Percentiles rank a stretch among this genome's conserved stretches.
phyloP scores from a whole-genome alignment of 1,140 invertebrate species.

The Drosophila mayri region DNA sequence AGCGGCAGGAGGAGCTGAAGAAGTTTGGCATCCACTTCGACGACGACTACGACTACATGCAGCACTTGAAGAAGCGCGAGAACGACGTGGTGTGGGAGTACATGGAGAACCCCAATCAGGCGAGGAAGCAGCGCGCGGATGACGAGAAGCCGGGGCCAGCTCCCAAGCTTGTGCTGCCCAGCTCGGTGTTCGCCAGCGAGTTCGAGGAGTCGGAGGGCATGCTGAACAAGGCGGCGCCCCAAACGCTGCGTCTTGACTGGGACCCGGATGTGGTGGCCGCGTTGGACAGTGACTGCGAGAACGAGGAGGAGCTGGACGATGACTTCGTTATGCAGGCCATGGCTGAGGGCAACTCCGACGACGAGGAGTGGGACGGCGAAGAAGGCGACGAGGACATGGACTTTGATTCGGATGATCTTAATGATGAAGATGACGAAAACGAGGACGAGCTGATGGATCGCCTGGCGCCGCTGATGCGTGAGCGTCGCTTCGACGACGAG shows the following conservation, averaged over 20 bases:
- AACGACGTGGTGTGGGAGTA: constrained; percentile 83
- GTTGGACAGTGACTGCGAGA: constrained; percentile 96
- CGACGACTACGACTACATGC: constrained; percentile 98
- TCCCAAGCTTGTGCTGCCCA: constrained; percentile 87
- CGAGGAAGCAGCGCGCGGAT: constrained; percentile 53
- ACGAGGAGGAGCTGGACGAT: constrained; percentile 95
- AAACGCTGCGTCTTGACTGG: constrained; percentile 90
- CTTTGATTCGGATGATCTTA: constrained; percentile 83
- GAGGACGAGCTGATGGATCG: constrained; percentile 86
- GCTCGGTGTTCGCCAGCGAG: constrained; percentile 95
- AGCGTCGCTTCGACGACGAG: constrained; percentile 88
- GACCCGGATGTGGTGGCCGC: constrained; percentile 97
- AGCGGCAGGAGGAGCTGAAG: constrained; percentile 90
- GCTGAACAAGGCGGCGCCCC: constrained; percentile 94
- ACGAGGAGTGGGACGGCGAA: constrained; percentile 85
- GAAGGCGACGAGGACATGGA: constrained; percentile 84
- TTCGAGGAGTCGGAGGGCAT: constrained; percentile 95
- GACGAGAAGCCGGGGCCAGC: constrained; percentile 44
- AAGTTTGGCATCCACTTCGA: constrained; percentile 98
- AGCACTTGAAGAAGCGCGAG: constrained; percentile 92
- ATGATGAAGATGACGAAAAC: constrained; percentile 85
- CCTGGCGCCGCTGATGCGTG: constrained; percentile 86
- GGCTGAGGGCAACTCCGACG: constrained; percentile 86
- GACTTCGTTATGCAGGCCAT: constrained; percentile 94
- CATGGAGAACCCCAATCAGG: constrained; percentile 79